Evolutionary conservation across 2,113 vertebrate genomes (phyloP).

Genomic region (Globicephala melas): DNA sequence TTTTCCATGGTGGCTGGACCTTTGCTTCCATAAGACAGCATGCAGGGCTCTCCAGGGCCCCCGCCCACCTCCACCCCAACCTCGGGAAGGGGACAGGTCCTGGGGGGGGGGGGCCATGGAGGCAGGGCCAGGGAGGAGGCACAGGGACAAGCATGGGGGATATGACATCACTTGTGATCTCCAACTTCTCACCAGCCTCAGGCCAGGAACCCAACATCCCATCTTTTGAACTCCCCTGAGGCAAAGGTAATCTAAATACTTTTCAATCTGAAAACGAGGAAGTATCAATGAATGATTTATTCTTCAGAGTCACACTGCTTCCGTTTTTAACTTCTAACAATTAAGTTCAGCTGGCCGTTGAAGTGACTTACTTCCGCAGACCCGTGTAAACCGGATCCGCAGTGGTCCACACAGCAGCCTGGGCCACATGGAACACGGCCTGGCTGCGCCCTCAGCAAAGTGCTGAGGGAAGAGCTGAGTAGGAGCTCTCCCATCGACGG

Average conservation of each 20-base stretch:
- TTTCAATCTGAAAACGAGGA: background rate
- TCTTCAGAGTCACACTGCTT: accelerated
- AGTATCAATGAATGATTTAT: accelerated
- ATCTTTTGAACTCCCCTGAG: background rate
- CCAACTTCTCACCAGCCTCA: too few species aligned
- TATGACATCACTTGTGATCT: too few species aligned
- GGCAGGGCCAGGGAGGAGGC: background rate
- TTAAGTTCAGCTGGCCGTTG: background rate
- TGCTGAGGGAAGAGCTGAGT: accelerated
- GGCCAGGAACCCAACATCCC: accelerated
- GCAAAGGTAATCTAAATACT: accelerated
- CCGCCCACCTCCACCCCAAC: background rate
- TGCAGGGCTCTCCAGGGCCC: background rate
- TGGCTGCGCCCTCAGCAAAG: accelerated
- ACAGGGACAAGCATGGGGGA: background rate
- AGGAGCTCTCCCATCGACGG: accelerated
- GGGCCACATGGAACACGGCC: accelerated
- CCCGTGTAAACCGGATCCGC: background rate
- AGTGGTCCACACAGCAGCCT: accelerated
- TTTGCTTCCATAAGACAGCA: too few species aligned
- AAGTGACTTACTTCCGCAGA: background rate
- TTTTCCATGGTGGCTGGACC: background rate
- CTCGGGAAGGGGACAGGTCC: too few species aligned
- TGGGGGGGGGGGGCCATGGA: background rate
- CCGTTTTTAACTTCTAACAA: background rate